Evolutionary conservation across 2,113 vertebrate species (phyloP).

Genomic region (Panthera leo): DNA sequence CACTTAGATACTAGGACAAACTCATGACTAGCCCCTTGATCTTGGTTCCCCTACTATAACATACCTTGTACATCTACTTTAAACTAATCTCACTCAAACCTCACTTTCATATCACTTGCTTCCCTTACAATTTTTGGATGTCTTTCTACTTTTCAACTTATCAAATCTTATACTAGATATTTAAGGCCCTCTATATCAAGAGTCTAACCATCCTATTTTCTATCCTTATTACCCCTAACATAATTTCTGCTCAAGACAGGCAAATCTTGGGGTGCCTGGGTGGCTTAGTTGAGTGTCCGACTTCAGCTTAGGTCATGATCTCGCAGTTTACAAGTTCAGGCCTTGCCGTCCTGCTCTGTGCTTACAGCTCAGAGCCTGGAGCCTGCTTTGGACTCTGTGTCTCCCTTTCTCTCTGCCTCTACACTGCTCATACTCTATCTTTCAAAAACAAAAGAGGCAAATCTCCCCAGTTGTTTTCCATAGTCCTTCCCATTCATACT

Average conservation of each 20-base stretch:
- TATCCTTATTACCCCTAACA: not conserved
- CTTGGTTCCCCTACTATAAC: not conserved
- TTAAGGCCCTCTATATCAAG: not conserved
- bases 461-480: not conserved
- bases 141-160: not conserved
- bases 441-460: not conserved
- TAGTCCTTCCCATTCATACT: not conserved
- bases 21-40: not conserved
- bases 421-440: no score
- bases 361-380: no score
- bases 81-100: not conserved
- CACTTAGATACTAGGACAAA: not conserved
- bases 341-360: no score
- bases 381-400: no score
- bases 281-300: no score
- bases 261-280: not conserved
- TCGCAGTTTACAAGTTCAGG: no score
- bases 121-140: not conserved
- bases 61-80: not conserved
- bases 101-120: not conserved
- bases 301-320: no score
- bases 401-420: no score
- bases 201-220: not conserved
- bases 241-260: slow-evolving; percentile 2
- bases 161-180: not conserved